Evolutionary conservation across 2,113 vertebrate species (phyloP).

Genomic region (Corydoras sp.): DNA sequence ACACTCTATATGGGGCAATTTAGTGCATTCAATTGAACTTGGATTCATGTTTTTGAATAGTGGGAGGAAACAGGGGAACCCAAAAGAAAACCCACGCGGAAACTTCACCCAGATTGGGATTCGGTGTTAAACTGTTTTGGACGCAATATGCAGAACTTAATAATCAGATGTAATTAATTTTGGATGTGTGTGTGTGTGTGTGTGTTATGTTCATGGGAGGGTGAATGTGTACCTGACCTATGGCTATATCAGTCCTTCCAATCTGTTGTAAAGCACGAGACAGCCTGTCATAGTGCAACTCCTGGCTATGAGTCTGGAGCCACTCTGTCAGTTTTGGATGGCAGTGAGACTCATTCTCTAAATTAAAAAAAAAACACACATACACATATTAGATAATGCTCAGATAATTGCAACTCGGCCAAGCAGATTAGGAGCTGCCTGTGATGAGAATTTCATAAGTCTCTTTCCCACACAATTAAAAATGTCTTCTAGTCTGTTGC

Average conservation of each 20-base stretch:
- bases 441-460: constrained; percentile 22
- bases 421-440: constrained; percentile 29
- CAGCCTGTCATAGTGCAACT: constrained; percentile 64
- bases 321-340: constrained; percentile 53
- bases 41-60: too few species aligned
- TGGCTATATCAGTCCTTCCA: constrained; percentile 61
- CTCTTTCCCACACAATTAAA: constrained; percentile 36
- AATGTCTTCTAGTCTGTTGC: constrained; percentile 23
- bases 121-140: too few species aligned
- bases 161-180: too few species aligned
- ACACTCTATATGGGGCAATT: too few species aligned
- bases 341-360: constrained; percentile 53
- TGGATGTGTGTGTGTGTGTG: background rate
- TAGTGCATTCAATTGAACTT: too few species aligned
- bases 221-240: constrained; percentile 53
- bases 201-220: background rate
- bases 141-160: too few species aligned
- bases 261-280: constrained; percentile 59
- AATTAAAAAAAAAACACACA: constrained; percentile 33
- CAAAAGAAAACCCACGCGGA: too few species aligned
- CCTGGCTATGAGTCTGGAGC: constrained; percentile 52
- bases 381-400: constrained; percentile 36
- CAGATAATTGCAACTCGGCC: constrained; percentile 3
- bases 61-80: too few species aligned
- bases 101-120: too few species aligned